A percentile compares a stretch with the other conserved stretches of the same genome.
These are phyloP conservation scores for Azemiops feae DNA, from an alignment of 2,113 vertebrate species.

Conservation along the genomic window DNA sequence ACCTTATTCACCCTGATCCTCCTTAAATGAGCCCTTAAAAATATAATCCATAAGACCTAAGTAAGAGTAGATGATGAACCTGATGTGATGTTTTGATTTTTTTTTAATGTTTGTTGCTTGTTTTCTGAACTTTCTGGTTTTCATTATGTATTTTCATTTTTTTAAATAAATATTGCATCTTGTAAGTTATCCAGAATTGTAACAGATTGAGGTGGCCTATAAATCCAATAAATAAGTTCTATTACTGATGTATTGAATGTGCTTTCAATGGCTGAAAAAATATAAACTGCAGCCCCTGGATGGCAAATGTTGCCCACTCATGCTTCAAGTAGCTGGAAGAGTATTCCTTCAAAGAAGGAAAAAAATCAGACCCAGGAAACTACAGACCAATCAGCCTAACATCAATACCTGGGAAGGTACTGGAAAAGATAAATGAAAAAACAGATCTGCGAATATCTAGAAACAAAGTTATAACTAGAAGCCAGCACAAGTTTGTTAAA, in stretches of 20 bases:
- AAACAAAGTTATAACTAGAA: too few relatives aligned
- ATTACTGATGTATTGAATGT: background rate
- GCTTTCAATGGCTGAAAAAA: background rate
- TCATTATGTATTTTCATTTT: background rate
- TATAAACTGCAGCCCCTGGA: background rate
- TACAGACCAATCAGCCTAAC: too few relatives aligned
- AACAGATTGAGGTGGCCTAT: background rate
- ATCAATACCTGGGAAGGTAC: too few relatives aligned
- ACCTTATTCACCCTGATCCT: background rate
- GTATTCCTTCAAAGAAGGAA: background rate
- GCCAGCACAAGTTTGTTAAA: too few relatives aligned
- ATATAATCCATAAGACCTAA: background rate
- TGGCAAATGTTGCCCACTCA: background rate
- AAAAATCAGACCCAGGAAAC: too few relatives aligned
- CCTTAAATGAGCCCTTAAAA: background rate
- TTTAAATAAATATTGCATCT: background rate
- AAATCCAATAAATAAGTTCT: background rate
- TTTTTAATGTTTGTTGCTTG: background rate
- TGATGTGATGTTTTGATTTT: background rate
- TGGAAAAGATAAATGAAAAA: too few relatives aligned
- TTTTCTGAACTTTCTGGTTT: background rate
- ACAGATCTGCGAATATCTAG: too few relatives aligned
- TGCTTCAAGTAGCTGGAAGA: background rate
- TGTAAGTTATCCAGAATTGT: background rate
- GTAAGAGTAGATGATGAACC: background rate